Evolutionary conservation across 2,797 vertebrate species (phyloP).

Genomic region (Etheostoma nigrum): DNA sequence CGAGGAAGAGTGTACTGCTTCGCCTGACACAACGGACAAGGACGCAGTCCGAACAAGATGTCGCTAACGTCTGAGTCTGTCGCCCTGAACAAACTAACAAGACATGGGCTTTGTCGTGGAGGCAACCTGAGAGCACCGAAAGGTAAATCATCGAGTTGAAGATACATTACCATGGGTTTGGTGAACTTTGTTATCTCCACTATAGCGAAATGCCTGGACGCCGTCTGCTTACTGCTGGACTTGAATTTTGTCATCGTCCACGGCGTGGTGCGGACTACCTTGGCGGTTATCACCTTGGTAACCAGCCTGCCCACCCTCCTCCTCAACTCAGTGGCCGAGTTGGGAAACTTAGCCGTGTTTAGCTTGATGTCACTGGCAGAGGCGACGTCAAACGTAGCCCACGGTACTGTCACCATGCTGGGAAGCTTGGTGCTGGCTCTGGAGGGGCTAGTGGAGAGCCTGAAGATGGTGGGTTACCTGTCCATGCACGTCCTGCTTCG

Average conservation of each 20-base stretch:
- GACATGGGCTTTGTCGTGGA: constrained; percentile 53
- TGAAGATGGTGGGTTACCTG: constrained; percentile 92
- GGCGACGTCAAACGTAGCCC: constrained; percentile 71
- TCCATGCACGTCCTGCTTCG: constrained; percentile 88
- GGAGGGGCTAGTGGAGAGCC: constrained; percentile 88
- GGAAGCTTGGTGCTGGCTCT: constrained; percentile 81
- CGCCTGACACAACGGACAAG: not conserved
- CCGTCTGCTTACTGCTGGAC: constrained; percentile 88
- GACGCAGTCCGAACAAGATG: constrained; percentile 18
- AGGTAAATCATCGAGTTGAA: constrained; percentile 2
- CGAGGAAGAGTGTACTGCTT: not conserved
- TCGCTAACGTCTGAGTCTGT: constrained; percentile 14
- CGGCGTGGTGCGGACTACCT: constrained; percentile 84
- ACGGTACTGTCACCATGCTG: constrained; percentile 71
- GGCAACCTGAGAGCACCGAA: constrained; percentile 7
- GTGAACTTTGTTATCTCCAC: constrained; percentile 79
- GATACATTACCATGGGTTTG: constrained; percentile 72
- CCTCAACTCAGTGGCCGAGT: constrained; percentile 73
- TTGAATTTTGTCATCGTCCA: constrained; percentile 92
- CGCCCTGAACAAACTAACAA: not conserved
- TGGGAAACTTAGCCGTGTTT: constrained; percentile 83
- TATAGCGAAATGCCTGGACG: constrained; percentile 80
- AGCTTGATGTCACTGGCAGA: constrained; percentile 80
- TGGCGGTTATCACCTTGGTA: constrained; percentile 84
- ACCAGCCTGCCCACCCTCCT: constrained; percentile 86